Conservation (phyloP, 2,113 vertebrate genomes). For the Xiphorhynchus elegans region DNA sequence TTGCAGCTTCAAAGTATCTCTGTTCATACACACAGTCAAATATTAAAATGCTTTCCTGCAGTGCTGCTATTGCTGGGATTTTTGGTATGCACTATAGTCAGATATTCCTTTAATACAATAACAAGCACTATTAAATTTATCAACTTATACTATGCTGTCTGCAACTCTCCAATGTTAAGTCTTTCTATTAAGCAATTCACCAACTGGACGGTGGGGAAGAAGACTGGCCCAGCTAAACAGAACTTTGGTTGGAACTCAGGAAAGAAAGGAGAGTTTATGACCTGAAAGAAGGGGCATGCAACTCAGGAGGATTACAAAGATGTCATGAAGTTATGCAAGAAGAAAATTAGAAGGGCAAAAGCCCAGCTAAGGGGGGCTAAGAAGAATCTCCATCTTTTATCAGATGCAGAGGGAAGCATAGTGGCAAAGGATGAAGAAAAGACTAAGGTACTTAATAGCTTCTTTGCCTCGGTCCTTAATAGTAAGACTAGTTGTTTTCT, state of each 20-base stretch:
- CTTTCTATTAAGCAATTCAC: constrained; percentile 8
- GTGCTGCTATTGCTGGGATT: background rate
- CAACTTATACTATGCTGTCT: background rate
- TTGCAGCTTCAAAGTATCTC: background rate
- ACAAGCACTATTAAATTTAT: constrained; percentile 3
- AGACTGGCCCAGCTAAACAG: background rate
- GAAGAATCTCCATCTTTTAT: background rate
- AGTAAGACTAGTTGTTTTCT: background rate
- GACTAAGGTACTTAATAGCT: background rate
- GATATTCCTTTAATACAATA: background rate
- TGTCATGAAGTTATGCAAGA: accelerated
- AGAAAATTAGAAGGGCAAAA: background rate
- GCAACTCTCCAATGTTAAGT: background rate
- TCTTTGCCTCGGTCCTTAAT: background rate
- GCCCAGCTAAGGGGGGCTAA: background rate
- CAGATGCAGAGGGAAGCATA: background rate
- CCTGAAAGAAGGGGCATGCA: background rate
- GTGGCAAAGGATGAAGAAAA: background rate
- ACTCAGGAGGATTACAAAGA: background rate
- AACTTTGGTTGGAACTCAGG: background rate
- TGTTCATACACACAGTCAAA: background rate
- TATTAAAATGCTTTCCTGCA: background rate
- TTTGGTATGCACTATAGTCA: background rate
- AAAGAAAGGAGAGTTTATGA: background rate
- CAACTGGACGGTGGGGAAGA: background rate